Conservation (phyloP, 2,797 vertebrate genomes). For the Semaprochilodus insignis region DNA sequence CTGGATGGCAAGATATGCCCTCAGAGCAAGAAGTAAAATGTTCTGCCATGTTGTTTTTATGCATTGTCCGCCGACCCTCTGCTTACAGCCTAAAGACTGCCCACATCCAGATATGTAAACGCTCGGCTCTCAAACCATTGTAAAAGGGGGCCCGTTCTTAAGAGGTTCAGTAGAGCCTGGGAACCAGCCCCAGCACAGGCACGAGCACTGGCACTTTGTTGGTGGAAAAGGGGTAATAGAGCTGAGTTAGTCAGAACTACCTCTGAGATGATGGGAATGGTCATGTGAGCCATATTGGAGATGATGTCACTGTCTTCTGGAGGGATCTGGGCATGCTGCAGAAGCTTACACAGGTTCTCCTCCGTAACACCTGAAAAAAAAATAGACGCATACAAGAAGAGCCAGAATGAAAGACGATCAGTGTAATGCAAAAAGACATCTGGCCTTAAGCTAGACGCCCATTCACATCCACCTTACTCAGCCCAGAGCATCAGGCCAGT, state of each 20-base stretch:
- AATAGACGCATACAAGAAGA: conserved; percentile 43
- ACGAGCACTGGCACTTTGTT: no score
- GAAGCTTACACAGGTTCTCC: conserved; percentile 97
- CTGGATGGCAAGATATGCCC: no score
- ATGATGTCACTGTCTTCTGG: conserved; percentile 98
- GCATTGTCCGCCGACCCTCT: no score
- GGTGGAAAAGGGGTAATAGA: neutral
- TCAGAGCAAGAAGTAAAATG: no score
- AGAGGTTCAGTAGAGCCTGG: no score
- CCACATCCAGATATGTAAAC: no score
- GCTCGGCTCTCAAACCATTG: no score
- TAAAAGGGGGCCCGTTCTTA: no score
- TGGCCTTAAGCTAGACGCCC: neutral
- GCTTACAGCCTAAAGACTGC: no score
- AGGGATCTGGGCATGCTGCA: conserved; percentile 96
- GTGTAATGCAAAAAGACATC: conserved; percentile 9
- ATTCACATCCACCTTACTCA: neutral
- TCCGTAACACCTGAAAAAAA: conserved; percentile 88
- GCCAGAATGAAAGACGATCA: neutral
- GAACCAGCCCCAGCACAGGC: no score
- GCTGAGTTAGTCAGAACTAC: conserved; percentile 73
- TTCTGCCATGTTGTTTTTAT: no score
- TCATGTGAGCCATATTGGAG: conserved; percentile 97
- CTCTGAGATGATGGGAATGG: conserved; percentile 91
- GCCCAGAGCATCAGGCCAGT: neutral